Conservation (phyloP, 2,113 vertebrate species). For the Oenanthe oenanthe region DNA sequence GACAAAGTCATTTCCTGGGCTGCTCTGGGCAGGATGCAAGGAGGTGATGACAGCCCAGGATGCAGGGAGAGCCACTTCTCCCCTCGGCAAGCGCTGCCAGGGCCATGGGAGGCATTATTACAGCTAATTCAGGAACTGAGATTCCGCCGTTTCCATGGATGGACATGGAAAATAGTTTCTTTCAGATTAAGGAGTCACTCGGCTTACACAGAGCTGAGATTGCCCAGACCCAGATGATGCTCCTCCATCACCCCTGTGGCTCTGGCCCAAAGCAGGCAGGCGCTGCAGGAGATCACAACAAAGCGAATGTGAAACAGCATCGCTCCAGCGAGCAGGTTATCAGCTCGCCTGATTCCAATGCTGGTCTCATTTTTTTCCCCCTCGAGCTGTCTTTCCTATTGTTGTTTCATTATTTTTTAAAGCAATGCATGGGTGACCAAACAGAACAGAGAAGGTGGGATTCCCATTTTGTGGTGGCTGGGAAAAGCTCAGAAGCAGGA, state of each 20-base stretch:
- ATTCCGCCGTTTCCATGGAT: accelerated
- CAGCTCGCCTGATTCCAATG: not conserved
- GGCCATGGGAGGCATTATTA: not conserved
- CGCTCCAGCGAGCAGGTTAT: not conserved
- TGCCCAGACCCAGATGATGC: not conserved
- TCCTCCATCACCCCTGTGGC: not conserved
- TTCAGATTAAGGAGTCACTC: not conserved
- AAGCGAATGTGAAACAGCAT: not conserved
- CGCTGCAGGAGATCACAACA: not conserved
- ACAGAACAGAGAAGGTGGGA: not conserved
- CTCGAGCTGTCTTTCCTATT: not conserved
- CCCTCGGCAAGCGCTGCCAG: not conserved
- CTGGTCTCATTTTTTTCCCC: not conserved
- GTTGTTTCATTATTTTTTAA: not conserved
- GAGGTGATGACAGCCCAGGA: not conserved
- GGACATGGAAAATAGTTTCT: not conserved
- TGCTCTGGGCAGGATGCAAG: not conserved
- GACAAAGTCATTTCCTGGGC: constrained; percentile 13
- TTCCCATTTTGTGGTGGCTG: not conserved
- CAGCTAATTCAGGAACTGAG: not conserved
- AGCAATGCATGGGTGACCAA: not conserved
- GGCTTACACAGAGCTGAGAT: not conserved
- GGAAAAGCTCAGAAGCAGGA: not conserved
- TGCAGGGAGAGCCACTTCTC: not conserved
- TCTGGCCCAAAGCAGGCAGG: not conserved